Evolutionary conservation across 2,797 vertebrate species (phyloP).

Genomic region (Hippopotamyrus pictus): DNA sequence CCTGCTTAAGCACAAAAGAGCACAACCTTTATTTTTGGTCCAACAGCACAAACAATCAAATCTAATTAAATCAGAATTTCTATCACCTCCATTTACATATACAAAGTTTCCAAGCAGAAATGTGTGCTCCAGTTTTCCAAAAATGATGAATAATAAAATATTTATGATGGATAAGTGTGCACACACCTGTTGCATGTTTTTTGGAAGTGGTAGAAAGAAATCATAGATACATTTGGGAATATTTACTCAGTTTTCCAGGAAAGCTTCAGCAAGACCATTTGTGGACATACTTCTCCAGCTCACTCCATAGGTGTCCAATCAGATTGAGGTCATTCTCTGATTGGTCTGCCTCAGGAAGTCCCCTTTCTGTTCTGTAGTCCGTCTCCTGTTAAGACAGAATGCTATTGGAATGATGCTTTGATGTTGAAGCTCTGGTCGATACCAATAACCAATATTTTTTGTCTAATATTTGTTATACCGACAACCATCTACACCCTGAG

Average conservation of each 20-base stretch:
- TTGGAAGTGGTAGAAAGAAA: background rate
- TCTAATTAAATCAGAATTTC: background rate
- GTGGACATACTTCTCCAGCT: background rate
- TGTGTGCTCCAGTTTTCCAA: background rate
- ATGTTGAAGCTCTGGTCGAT: background rate
- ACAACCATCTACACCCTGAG: background rate
- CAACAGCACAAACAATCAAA: background rate
- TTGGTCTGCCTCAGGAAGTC: background rate
- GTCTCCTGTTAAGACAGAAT: background rate
- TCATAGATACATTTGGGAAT: background rate
- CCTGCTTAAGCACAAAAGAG: background rate
- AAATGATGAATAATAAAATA: background rate
- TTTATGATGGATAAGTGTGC: background rate
- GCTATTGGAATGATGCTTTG: background rate
- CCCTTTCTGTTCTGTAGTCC: background rate
- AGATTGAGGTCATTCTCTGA: background rate
- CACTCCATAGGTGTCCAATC: background rate
- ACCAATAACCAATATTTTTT: background rate
- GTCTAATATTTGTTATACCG: background rate
- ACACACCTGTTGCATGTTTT: background rate
- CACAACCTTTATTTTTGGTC: background rate
- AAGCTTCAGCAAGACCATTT: background rate
- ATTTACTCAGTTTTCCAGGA: background rate
- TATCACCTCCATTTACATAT: background rate
- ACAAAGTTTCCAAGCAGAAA: background rate